Percentiles rank a stretch among this genome's conserved stretches.
Conservation (phyloP, 2,113 vertebrate species). For the Pionites leucogaster region DNA sequence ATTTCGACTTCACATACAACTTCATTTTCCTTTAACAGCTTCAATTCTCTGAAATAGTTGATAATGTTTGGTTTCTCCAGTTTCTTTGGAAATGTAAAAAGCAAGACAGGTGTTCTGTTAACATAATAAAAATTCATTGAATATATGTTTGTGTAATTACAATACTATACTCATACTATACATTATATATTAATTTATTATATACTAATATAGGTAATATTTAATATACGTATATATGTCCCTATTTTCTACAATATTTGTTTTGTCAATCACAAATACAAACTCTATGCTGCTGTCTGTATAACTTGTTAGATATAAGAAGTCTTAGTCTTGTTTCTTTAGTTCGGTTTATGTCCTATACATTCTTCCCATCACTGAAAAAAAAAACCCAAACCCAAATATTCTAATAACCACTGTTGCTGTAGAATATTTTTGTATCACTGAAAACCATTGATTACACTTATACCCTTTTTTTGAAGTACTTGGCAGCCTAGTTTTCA, state of each 20-base stretch:
- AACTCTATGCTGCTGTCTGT: not conserved
- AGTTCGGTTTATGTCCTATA: not conserved
- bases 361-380: not conserved
- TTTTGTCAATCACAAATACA: not conserved
- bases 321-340: not conserved
- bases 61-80: not conserved
- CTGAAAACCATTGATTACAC: not conserved
- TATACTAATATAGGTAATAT: not conserved
- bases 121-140: not conserved
- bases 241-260: not conserved
- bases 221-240: not conserved
- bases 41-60: not conserved
- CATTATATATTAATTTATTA: not conserved
- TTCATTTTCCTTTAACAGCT: not conserved
- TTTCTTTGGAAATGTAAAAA: not conserved
- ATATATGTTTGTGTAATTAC: not conserved
- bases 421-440: not conserved
- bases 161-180: not conserved
- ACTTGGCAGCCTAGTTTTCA: not conserved
- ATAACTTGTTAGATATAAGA: not conserved
- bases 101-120: not conserved
- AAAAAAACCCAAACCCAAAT: accelerated
- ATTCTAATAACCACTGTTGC: not conserved
- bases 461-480: not conserved
- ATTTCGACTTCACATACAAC: not conserved